These are phyloP conservation scores for Brachypalpus laphriformis DNA, from an alignment of 2,888 invertebrate genomes.

Conservation along the genomic window DNA sequence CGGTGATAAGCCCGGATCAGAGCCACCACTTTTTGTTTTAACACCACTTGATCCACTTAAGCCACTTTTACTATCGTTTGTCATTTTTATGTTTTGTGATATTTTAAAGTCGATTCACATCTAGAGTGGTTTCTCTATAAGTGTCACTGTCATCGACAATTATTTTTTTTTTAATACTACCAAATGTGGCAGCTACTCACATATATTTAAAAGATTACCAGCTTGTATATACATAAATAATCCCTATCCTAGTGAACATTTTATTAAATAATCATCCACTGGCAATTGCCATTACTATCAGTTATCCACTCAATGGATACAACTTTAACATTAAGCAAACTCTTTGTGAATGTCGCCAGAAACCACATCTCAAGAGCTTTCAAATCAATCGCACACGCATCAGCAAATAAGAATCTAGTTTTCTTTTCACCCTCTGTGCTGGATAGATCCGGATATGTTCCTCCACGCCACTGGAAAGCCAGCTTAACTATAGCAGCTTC, in stretches of 20 bases:
- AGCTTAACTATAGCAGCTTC: conserved; percentile 71
- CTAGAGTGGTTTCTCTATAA: no score
- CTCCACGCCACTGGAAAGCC: conserved; percentile 79
- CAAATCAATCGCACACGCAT: conserved; percentile 6
- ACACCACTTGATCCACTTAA: no score
- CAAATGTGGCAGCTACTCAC: no score
- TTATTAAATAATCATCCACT: conserved; percentile 58
- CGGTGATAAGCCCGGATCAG: no score
- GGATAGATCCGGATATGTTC: conserved; percentile 55
- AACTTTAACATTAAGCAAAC: conserved; percentile 74
- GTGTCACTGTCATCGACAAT: no score
- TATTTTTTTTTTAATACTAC: no score
- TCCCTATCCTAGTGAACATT: conserved; percentile 20
- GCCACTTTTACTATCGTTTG: no score
- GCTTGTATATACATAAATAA: no score
- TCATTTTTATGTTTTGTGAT: no score
- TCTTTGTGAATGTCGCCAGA: conserved; percentile 55
- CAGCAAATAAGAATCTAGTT: conserved; percentile 40
- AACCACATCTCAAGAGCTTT: conserved; percentile 53
- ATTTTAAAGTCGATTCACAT: no score
- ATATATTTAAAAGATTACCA: no score
- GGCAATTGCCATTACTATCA: conserved; percentile 35
- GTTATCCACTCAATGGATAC: conserved; percentile 77
- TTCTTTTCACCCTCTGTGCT: conserved; percentile 15
- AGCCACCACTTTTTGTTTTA: no score